These are phyloP conservation scores for Brachypalpus laphriformis DNA, from an alignment of 2,888 invertebrate genomes.

Conservation along the genomic window DNA sequence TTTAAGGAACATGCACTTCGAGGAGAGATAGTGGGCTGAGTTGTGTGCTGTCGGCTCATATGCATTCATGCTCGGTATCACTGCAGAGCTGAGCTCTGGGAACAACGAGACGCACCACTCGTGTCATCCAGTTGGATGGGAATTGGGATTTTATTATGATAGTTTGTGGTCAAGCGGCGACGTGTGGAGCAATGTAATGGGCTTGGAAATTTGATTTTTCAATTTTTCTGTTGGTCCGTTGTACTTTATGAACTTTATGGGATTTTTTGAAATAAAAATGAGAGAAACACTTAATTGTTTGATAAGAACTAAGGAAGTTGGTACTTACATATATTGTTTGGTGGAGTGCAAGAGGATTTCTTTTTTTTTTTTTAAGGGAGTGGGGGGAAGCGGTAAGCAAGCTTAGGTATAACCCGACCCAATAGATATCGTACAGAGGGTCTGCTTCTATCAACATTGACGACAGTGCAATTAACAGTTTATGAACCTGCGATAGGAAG, in stretches of 20 bases:
- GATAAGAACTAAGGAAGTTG: background rate
- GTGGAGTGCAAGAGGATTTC: no score
- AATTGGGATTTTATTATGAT: constrained; percentile 54
- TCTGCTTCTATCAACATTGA: no score
- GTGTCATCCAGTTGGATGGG: constrained; percentile 55
- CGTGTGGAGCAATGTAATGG: constrained; percentile 44
- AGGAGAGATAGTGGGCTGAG: background rate
- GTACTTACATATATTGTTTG: background rate
- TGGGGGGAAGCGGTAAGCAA: no score
- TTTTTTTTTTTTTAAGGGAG: no score
- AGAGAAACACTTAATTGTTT: background rate
- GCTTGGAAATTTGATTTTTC: constrained; percentile 31
- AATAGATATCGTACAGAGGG: no score
- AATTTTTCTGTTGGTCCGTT: background rate
- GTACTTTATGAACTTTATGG: constrained; percentile 16
- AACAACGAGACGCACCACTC: constrained; percentile 12
- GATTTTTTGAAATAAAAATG: background rate
- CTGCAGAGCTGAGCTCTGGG: constrained; percentile 18
- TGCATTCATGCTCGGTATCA: constrained; percentile 46
- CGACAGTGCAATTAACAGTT: no score
- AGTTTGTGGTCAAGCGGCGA: constrained; percentile 52
- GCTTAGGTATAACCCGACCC: no score
- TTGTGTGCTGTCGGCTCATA: constrained; percentile 1
- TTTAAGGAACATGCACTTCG: constrained; percentile 26
- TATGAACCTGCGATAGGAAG: no score